Conservation (phyloP, 2,888 invertebrate genomes). For the Lamellibrachia columna region DNA sequence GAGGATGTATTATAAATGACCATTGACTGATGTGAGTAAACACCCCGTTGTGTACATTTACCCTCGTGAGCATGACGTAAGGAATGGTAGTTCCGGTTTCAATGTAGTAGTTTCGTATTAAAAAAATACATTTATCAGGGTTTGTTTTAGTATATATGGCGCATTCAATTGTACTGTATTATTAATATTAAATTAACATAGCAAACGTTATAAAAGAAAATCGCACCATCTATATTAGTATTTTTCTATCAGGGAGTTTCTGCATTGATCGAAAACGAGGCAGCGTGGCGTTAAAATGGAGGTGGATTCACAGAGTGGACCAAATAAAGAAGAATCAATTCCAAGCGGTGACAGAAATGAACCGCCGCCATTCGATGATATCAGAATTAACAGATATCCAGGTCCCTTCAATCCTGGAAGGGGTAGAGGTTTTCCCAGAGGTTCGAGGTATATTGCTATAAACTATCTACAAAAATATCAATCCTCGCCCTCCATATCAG, state of each 20-base stretch:
- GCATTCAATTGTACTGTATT: not conserved
- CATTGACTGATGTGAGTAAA: slow-evolving; percentile 12
- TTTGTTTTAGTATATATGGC: not conserved
- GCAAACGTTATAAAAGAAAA: not conserved
- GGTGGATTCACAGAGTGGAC: slow-evolving; percentile 22
- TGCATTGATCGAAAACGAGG: slow-evolving; percentile 26
- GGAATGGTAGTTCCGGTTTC: not conserved
- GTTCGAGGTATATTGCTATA: slow-evolving; percentile 25
- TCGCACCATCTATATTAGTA: not conserved
- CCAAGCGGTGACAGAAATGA: not conserved
- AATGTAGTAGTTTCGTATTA: not conserved
- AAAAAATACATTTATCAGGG: not conserved
- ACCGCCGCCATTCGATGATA: slow-evolving; percentile 21
- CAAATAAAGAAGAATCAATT: slow-evolving; percentile 16
- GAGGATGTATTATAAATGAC: not conserved
- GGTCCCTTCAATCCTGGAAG: slow-evolving; percentile 29
- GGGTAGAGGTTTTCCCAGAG: slow-evolving; percentile 29
- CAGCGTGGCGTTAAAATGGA: slow-evolving; percentile 22
- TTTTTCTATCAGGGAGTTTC: not conserved
- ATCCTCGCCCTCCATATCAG: not conserved
- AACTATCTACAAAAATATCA: not conserved
- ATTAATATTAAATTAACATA: not conserved
- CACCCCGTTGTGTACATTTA: slow-evolving; percentile 12
- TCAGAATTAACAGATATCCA: slow-evolving; percentile 23
- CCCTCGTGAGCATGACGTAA: slow-evolving; percentile 8